Percentiles rank a stretch among this genome's conserved stretches.
These are phyloP conservation scores for Ptycholaimellus sp. DNA, from an alignment of 2,888 invertebrate genomes.

Conservation along the genomic window DNA sequence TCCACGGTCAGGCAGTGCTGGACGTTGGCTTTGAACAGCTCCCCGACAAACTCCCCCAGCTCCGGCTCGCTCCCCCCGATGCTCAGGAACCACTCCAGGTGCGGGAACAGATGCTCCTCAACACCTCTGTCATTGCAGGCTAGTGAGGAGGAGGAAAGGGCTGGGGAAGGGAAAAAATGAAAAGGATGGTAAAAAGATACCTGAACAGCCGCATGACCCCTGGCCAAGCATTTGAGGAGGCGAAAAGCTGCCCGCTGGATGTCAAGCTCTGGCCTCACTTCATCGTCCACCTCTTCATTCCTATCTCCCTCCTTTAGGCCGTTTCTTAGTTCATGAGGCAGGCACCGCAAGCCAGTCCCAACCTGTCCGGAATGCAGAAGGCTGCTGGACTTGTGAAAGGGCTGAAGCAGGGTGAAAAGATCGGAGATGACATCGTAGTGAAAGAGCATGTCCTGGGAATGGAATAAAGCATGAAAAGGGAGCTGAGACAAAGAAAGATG, in stretches of 20 bases:
- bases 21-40: constrained; percentile 27
- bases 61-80: constrained; percentile 3
- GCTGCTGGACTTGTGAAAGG: no score
- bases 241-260: constrained; percentile 1
- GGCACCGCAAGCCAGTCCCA: no score
- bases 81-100: background rate
- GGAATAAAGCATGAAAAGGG: no score
- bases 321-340: no score
- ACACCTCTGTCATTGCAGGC: no score
- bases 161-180: background rate
- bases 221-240: constrained; percentile 2
- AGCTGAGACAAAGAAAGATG: no score
- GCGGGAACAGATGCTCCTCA: no score
- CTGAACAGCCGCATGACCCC: background rate
- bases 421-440: constrained; percentile 27
- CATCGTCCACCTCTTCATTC: no score
- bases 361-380: no score
- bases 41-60: constrained; percentile 5
- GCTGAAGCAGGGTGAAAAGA: constrained; percentile 20
- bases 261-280: background rate
- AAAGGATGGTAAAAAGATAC: constrained; percentile 2
- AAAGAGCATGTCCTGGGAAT: constrained; percentile 27
- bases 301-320: no score
- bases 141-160: no score
- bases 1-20: constrained; percentile 25